A percentile compares a stretch with the other conserved stretches of the same genome.
phyloP scores from a whole-genome alignment of 2,888 invertebrate genomes.

The Notocelia uddmanniana region DNA sequence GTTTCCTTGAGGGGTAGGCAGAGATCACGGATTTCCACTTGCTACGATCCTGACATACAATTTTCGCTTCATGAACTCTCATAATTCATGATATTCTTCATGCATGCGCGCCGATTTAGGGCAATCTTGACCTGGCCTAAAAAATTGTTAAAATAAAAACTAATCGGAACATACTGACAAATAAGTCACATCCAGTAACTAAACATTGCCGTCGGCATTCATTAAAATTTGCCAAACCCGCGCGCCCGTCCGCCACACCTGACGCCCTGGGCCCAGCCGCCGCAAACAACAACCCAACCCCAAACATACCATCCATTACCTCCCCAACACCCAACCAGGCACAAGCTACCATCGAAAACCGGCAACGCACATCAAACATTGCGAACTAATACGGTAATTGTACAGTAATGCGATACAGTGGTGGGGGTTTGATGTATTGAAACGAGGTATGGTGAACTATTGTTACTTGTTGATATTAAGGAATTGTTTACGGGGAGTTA shows the following conservation, averaged over 20 bases:
- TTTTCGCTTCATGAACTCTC: no score
- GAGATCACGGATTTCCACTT: no score
- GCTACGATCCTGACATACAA: no score
- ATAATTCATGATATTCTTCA: no score
- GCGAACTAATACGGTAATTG: background rate
- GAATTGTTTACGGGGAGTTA: slow-evolving; percentile 34
- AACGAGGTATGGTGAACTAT: slow-evolving; percentile 35
- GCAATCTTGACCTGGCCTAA: no score
- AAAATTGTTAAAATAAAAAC: no score
- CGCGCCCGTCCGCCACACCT: slow-evolving; percentile 66
- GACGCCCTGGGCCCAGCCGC: slow-evolving; percentile 53
- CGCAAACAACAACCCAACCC: slow-evolving; percentile 34
- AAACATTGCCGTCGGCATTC: slow-evolving; percentile 65
- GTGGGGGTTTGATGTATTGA: slow-evolving; percentile 40
- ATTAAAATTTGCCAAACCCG: slow-evolving; percentile 73
- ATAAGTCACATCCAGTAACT: slow-evolving; percentile 61
- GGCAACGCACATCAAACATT: background rate
- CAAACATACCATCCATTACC: slow-evolving; percentile 18
- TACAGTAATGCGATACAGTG: background rate
- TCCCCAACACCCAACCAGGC: background rate
- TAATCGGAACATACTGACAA: background rate
- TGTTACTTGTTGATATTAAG: slow-evolving; percentile 46
- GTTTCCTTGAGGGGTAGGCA: no score
- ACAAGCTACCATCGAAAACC: no score
- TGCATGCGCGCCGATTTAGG: no score